phyloP scores from a whole-genome alignment of 2,888 invertebrate species.

The Drosophila mulleri region DNA sequence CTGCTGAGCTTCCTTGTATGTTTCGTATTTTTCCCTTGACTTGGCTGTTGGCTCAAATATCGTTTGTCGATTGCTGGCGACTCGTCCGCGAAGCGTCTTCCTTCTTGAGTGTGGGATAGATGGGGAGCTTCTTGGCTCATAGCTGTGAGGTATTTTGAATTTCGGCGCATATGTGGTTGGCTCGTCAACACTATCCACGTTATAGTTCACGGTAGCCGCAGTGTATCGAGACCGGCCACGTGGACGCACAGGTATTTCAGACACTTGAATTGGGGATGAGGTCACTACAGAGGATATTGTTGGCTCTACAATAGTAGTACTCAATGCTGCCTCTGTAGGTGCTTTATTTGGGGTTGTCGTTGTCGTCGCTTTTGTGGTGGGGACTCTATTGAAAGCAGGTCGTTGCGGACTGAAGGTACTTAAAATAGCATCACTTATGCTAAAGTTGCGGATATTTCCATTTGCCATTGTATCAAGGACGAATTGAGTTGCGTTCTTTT shows the following conservation, averaged over 20 bases:
- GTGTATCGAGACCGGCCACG: constrained; percentile 84
- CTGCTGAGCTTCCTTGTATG: constrained; percentile 63
- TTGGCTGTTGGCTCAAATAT: constrained; percentile 41
- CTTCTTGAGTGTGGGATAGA: constrained; percentile 48
- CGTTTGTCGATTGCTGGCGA: constrained; percentile 45
- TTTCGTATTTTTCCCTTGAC: constrained; percentile 72
- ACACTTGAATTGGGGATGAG: constrained; percentile 69
- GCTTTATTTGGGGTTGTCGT: constrained; percentile 35
- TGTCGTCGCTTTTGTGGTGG: constrained; percentile 21
- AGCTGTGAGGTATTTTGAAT: constrained; percentile 62
- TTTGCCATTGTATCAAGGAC: constrained; percentile 71
- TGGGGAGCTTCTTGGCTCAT: constrained; percentile 47
- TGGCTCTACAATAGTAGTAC: constrained; percentile 48
- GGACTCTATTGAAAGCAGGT: constrained; percentile 28
- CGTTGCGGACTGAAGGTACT: constrained; percentile 72
- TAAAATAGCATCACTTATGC: constrained; percentile 79
- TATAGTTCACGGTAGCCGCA: constrained; percentile 72
- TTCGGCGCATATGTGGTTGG: constrained; percentile 84
- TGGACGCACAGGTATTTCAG: constrained; percentile 59
- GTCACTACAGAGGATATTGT: constrained; percentile 71
- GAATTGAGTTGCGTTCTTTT: constrained; percentile 64
- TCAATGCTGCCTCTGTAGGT: constrained; percentile 34
- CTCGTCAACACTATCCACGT: constrained; percentile 76
- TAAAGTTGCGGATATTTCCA: constrained; percentile 73
- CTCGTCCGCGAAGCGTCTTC: constrained; percentile 71